A percentile compares a stretch with the other conserved stretches of the same genome.
These are phyloP conservation scores for Drosophila anceps DNA, from an alignment of 2,888 invertebrate genomes.

Conservation along the genomic window DNA sequence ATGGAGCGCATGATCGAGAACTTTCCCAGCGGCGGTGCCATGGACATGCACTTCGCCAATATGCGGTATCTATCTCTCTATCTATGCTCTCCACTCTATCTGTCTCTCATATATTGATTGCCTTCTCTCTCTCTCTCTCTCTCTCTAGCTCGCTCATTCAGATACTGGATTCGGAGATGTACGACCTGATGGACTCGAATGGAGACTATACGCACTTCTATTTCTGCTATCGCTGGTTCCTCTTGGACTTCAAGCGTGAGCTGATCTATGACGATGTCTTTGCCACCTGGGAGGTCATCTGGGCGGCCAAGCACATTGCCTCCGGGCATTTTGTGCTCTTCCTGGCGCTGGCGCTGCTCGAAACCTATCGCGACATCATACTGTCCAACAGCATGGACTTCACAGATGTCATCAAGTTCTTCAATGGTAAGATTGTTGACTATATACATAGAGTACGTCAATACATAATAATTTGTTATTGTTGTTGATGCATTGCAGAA, in stretches of 20 bases:
- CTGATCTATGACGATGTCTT: constrained; percentile 96
- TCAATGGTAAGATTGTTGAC: constrained; percentile 96
- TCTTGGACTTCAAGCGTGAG: constrained; percentile 98
- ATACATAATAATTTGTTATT: too few relatives aligned
- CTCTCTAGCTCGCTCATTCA: constrained; percentile 90
- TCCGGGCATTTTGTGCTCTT: constrained; percentile 97
- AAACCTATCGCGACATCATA: constrained; percentile 97
- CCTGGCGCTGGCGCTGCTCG: constrained; percentile 95
- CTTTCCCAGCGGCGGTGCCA: constrained; percentile 96
- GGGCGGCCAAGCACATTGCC: constrained; percentile 94
- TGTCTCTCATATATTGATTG: too few relatives aligned
- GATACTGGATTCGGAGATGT: constrained; percentile 96
- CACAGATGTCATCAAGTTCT: constrained; percentile 99
- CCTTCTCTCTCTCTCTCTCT: not conserved
- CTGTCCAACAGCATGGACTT: constrained; percentile 98
- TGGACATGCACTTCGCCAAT: constrained; percentile 98
- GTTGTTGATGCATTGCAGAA: constrained; percentile 87
- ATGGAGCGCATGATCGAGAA: constrained; percentile 97
- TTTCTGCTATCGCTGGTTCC: constrained; percentile 98
- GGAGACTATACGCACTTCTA: constrained; percentile 99
- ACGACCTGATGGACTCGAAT: constrained; percentile 96
- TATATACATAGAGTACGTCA: too few relatives aligned
- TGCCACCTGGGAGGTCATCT: constrained; percentile 97
- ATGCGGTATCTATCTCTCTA: constrained; percentile 88
- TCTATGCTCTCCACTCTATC: not conserved